phyloP scores from a whole-genome alignment of 2,113 vertebrate genomes.

The Agapornis roseicollis region DNA sequence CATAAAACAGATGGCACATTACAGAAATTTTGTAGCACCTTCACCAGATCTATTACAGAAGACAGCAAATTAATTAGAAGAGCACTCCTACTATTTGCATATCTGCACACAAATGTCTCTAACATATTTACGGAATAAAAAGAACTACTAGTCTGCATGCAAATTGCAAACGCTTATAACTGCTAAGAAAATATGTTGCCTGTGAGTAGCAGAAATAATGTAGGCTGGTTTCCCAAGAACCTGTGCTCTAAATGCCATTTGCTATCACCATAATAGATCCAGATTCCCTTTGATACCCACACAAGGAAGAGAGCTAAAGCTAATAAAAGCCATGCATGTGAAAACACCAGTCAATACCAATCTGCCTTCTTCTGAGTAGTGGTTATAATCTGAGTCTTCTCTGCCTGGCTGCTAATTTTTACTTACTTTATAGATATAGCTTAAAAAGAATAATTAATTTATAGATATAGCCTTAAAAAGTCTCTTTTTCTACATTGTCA shows the following conservation, averaged over 20 bases:
- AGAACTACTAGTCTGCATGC: background rate
- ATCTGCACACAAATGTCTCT: background rate
- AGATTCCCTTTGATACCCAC: background rate
- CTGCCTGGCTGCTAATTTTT: background rate
- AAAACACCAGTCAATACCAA: background rate
- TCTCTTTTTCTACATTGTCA: background rate
- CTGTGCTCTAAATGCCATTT: background rate
- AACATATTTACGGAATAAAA: background rate
- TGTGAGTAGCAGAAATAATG: background rate
- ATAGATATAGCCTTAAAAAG: background rate
- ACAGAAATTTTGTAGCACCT: slow-evolving; percentile 12
- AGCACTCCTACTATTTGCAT: background rate
- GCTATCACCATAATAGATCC: background rate
- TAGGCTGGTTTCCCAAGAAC: background rate
- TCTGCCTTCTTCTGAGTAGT: background rate
- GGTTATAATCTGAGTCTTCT: background rate
- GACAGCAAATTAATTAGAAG: slow-evolving; percentile 17
- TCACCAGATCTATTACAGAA: background rate
- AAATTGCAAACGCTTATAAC: background rate
- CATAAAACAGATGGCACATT: background rate
- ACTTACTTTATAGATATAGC: background rate
- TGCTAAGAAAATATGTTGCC: background rate
- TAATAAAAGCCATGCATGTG: background rate
- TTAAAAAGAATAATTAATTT: background rate
- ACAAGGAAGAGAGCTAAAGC: background rate